phyloP scores from a whole-genome alignment of 2,113 vertebrate genomes.

The Xiphophorus couchianus region DNA sequence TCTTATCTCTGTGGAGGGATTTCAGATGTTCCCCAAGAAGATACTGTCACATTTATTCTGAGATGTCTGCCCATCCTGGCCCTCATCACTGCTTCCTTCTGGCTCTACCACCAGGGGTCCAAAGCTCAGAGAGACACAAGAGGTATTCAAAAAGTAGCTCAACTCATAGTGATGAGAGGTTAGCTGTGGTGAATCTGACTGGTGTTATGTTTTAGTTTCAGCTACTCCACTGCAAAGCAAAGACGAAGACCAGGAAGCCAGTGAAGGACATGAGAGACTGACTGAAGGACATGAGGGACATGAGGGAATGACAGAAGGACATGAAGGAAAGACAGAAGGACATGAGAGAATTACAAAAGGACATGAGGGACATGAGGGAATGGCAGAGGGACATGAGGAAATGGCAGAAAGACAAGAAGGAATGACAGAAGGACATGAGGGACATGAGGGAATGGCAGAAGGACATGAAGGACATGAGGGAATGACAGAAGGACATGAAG shows the following conservation, averaged over 20 bases:
- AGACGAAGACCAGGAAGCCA: neutral
- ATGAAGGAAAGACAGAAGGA: neutral
- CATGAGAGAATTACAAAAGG: no score
- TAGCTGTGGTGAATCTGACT: neutral
- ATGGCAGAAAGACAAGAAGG: neutral
- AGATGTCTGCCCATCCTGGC: constrained; percentile 21
- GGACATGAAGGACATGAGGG: neutral
- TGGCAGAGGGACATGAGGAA: neutral
- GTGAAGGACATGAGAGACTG: neutral
- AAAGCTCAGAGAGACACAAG: neutral
- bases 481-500: neutral
- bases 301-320: neutral
- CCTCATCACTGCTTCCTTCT: constrained; percentile 13
- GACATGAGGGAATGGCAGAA: neutral
- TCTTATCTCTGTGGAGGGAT: neutral
- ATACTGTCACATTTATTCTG: neutral
- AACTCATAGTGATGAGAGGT: neutral
- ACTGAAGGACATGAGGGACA: neutral
- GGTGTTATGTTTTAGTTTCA: constrained; percentile 8
- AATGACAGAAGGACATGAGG: no score
- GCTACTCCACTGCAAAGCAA: neutral
- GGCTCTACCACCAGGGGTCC: neutral
- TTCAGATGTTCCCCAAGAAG: neutral
- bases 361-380: neutral
- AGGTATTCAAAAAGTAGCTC: constrained; percentile 5